Base-by-base conservation (phyloP, 2,797 vertebrate genomes). In the Mormyrus hasselquistii region DNA sequence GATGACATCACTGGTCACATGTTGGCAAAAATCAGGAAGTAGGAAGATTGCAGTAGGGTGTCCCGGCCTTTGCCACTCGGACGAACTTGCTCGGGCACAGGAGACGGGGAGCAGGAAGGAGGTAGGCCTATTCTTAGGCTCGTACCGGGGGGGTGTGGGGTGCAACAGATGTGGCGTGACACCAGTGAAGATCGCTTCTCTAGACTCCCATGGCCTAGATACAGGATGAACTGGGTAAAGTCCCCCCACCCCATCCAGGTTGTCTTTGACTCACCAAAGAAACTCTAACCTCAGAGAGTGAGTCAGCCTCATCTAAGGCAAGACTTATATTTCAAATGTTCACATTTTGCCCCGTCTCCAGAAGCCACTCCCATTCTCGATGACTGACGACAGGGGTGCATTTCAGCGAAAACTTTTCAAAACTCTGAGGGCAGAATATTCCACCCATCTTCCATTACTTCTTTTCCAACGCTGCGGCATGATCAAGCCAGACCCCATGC, bases 61-160 rank as follows among this genome's bases (percentile, higher is more conserved):
- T 84, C 9, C 82, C 4, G 22, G 49, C 44, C 22, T 22, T 22
- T 25, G 47, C 16, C n/a, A 47, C 49, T 84, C 50, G 12, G 41
- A 25, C 19, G 7, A 50, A 84, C 47, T 84, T 50, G 4, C 53
- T 87, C 25, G 19, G 25, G 29, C 10, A 53, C n/a, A 38, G 53
- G 53, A 87, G 85, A 57, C 52, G 25, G 50, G 53, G 34, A 87
- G 9, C 25, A 50, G 85, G 85, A 29, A 87, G 85, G 49, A 38
- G 25, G 85, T 34, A 87, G 85, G 25, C 4, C 85, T 87, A 87
- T 87, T 87, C 53, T 59, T 87, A 87, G 85, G 34, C 85, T 57
- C 85, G 0, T 87, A 53, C 34, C 34, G 34, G 85, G 50, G 52
- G 85, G 52, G 29, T 10, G 65, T 14, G 25, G 85, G 85, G 19